Conservation (phyloP, 2,113 vertebrate genomes). For the Poeciliopsis retropinna region DNA sequence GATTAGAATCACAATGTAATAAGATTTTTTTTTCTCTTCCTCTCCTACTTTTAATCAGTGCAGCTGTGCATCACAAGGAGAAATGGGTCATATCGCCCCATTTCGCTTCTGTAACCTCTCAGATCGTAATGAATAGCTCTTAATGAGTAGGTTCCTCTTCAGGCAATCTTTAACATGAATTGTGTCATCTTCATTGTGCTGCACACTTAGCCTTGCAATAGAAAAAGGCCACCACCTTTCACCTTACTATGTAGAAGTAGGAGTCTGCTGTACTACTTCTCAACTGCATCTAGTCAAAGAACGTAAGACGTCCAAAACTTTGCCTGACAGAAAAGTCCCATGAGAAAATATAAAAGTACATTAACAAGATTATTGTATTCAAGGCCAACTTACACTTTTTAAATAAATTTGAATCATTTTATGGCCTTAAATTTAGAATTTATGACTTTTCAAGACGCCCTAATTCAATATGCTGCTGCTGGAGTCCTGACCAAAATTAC, state of each 20-base stretch:
- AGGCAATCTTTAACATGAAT: conserved; percentile 31
- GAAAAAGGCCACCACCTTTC: neutral
- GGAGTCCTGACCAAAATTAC: too few species aligned
- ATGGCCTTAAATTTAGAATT: too few species aligned
- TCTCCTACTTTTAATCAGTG: conserved; percentile 12
- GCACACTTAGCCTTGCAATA: conserved; percentile 4
- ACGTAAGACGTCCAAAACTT: too few species aligned
- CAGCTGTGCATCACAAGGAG: conserved; percentile 44
- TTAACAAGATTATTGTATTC: too few species aligned
- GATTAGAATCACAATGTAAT: neutral
- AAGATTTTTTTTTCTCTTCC: neutral
- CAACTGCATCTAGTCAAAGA: too few species aligned
- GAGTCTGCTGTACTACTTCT: neutral
- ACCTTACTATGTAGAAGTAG: neutral
- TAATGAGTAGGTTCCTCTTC: conserved; percentile 55
- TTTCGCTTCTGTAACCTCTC: conserved; percentile 53
- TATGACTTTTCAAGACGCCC: too few species aligned
- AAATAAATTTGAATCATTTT: too few species aligned
- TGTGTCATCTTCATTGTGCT: conserved; percentile 14
- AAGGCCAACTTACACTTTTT: too few species aligned
- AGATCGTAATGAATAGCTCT: conserved; percentile 41
- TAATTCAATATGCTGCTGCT: too few species aligned
- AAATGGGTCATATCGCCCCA: conserved; percentile 56
- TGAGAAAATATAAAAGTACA: too few species aligned
- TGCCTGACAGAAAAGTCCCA: too few species aligned